Base-by-base conservation (phyloP, 2,113 vertebrate genomes). In the Elanus axillaris region DNA sequence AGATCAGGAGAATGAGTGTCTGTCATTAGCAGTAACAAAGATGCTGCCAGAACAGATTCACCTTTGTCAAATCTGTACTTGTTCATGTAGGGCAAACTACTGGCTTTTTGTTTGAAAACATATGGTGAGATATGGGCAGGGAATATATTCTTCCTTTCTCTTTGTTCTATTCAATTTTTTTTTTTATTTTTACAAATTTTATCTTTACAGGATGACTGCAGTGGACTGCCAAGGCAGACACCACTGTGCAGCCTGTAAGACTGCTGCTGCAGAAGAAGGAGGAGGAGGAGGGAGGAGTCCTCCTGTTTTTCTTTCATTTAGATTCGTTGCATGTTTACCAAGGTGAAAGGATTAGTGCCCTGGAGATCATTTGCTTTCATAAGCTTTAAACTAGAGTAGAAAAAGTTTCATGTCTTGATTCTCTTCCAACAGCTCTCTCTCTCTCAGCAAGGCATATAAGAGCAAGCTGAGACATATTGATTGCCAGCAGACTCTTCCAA, bases 351-450 rank as follows among this genome's bases (percentile, higher is more conserved):
- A 97, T 98, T 97, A 97, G 90, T 96, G 92, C 93, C 94, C 96
- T 97, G 90, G 98, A 98, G 97, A 98, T 98, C 90, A 96, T 97
- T 98, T 97, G 92, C 97, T 98, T 98, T 98, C 97, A 97, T 97
- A 97, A 96, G 96, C 95, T 97, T 98, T 98, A 97, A 98, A 97
- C 93, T 92, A 89, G 88, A 96, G 90, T 64, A 97, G 96, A 96
- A 97, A 94, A 98, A 97, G 97, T 98, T 98, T 97, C 97, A 96
- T 81, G 95, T 93, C 96, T 98, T 98, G 98, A 97, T 97, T 97
- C 75, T 94, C 68, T 97, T 98, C 97, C 97, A 98, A 68, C 80
- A 94, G 50, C 86, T 81, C 18, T 3, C 68, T 96, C 91, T 84
- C 94, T 98, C 97, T 94, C 97, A 97, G 97, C 97, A 97, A 97